A percentile compares a stretch with the other conserved stretches of the same genome.
Evolutionary conservation across 2,888 invertebrate genomes (phyloP).

Genomic region (Globia sparganii): DNA sequence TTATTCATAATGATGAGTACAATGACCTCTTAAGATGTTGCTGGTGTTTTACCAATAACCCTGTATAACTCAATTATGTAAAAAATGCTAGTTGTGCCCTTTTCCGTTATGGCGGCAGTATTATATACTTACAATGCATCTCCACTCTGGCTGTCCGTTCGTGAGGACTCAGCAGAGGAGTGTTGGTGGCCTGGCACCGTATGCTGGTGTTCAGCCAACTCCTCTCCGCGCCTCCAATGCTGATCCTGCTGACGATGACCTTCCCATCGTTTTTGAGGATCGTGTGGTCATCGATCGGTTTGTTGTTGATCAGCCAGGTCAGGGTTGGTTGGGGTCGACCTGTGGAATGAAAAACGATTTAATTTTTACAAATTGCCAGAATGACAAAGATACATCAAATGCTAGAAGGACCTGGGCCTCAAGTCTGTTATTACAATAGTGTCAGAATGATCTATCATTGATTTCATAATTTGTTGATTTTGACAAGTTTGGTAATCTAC

Average conservation of each 20-base stretch:
- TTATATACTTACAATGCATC: constrained; percentile 93
- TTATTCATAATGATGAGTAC: no score
- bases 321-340: constrained; percentile 95
- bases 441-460: no score
- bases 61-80: no score
- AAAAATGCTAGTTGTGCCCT: no score
- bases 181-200: constrained; percentile 96
- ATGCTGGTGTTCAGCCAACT: constrained; percentile 95
- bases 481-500: no score
- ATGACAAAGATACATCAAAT: background rate
- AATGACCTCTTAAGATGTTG: no score
- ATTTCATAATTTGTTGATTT: no score
- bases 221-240: constrained; percentile 93
- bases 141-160: constrained; percentile 95
- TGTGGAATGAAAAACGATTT: constrained; percentile 77
- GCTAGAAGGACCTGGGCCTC: no score
- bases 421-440: no score
- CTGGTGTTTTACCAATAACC: no score
- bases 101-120: no score
- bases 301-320: constrained; percentile 95
- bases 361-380: background rate
- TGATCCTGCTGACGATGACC: constrained; percentile 94
- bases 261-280: constrained; percentile 92
- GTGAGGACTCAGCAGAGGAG: constrained; percentile 94
- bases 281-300: constrained; percentile 92